phyloP scores from a whole-genome alignment of 2,797 vertebrate species.

The Poeciliopsis presidionis region DNA sequence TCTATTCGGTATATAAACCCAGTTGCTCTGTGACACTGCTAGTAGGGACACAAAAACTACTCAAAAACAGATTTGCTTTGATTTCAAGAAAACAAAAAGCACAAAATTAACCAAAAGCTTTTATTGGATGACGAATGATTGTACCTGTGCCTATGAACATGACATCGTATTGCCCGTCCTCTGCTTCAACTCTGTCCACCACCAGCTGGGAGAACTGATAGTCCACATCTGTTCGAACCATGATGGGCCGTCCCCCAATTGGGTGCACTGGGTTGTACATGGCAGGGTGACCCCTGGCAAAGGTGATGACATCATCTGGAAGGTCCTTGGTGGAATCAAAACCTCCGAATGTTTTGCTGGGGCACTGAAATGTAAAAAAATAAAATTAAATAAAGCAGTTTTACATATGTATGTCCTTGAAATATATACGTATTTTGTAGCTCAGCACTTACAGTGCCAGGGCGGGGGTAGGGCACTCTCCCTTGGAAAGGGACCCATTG shows the following conservation, averaged over 20 bases:
- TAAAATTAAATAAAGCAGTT: background rate
- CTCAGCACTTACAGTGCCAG: conserved; percentile 90
- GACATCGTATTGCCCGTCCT: conserved; percentile 98
- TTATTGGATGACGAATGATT: background rate
- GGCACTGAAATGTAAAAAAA: conserved; percentile 81
- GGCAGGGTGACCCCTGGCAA: conserved; percentile 94
- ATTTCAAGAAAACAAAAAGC: background rate
- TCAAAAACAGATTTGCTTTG: background rate
- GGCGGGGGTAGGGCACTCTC: conserved; percentile 95
- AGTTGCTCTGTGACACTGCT: background rate
- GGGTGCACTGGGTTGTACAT: conserved; percentile 97
- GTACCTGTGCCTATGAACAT: conserved; percentile 99
- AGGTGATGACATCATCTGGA: conserved; percentile 97
- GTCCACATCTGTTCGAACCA: conserved; percentile 94
- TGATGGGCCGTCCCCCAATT: conserved; percentile 92
- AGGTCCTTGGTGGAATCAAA: conserved; percentile 98
- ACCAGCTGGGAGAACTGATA: conserved; percentile 98
- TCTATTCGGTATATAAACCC: background rate
- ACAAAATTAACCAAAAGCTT: background rate
- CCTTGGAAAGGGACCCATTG: conserved; percentile 98
- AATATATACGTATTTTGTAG: background rate
- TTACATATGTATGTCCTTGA: background rate
- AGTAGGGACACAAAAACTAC: background rate
- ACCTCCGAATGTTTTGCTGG: conserved; percentile 97
- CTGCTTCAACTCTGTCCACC: conserved; percentile 95